Base-by-base conservation (phyloP, 2,888 invertebrate genomes). In the Plagodis pulveraria region DNA sequence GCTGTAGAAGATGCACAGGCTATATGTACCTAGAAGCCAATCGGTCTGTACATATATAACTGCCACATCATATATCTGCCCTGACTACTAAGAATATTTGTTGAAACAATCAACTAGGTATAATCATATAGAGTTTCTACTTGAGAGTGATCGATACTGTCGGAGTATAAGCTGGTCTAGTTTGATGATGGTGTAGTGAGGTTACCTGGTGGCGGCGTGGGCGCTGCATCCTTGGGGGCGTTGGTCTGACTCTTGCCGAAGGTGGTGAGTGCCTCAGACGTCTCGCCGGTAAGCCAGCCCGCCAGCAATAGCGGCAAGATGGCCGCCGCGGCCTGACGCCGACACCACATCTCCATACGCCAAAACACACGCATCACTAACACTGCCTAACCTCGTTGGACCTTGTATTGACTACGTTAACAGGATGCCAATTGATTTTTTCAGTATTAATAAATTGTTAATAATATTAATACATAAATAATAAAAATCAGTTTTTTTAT, bases 171-270 rank as follows among this genome's bases (percentile, higher is more conserved):
- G 40, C 10, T 8, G 8, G 40, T 7, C 0, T 32, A 4, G 10
- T 36, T 35, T 12, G 8, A 38, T 22, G 8, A 0, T 8, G 5
- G 52, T 43, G 35, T 40, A 32, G 12, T 40, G 50, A 44, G 56
- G 32, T 62, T 88, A 95, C 95, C 93, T 73, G 94, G 94, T 10
- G 94, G 91, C 49, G 93, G 86, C 7, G 94, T 94, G 38, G 94
- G 94, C 35, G 89, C 91, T 6, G 94, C 89, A 43, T 87, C 87
- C 62, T 93, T 94, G 8, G 94, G 93, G 38, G 93, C 89, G 70
- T 92, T 93, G 10, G 95, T 94, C 74, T 93, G 94, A 60, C 94
- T 94, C 83, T 96, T 95, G 44, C 96, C 96, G 70, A 96, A 96
- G 12, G 96, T 95, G 0, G 95, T 95, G 59, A 96, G 85, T 0